Conservation (phyloP, 2,888 invertebrate genomes). For the Seira musarum region DNA sequence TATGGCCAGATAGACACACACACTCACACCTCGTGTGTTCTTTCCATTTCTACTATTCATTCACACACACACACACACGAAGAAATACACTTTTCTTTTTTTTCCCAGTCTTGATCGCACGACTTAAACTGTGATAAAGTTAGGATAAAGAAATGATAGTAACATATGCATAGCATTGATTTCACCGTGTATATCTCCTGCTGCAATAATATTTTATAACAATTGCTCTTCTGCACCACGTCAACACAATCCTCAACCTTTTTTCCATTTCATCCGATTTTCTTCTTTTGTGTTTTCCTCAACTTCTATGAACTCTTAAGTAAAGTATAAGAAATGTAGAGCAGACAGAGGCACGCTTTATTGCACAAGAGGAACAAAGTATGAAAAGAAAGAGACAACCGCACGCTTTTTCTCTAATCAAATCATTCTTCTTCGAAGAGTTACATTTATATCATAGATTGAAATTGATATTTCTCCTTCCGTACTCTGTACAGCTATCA, state of each 20-base stretch:
- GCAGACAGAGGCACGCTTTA: not conserved
- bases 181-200: conserved; percentile 21
- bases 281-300: not conserved
- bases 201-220: not conserved
- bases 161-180: conserved; percentile 47
- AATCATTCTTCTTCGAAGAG: conserved; percentile 43
- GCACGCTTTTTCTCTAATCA: conserved; percentile 3
- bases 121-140: not conserved
- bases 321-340: conserved; percentile 6
- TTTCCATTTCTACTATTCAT: too few relatives aligned
- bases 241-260: conserved; percentile 41
- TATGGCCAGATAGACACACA: too few relatives aligned
- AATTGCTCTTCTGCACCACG: conserved; percentile 29
- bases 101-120: too few relatives aligned
- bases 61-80: too few relatives aligned
- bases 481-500: too few relatives aligned
- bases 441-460: conserved; percentile 29
- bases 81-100: too few relatives aligned
- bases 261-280: not conserved
- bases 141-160: not conserved
- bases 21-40: too few relatives aligned
- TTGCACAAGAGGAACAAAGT: not conserved
- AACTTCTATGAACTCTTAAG: too few relatives aligned
- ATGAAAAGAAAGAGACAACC: not conserved
- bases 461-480: not conserved